Conservation (phyloP, 2,113 vertebrate genomes). For the Menura novaehollandiae region DNA sequence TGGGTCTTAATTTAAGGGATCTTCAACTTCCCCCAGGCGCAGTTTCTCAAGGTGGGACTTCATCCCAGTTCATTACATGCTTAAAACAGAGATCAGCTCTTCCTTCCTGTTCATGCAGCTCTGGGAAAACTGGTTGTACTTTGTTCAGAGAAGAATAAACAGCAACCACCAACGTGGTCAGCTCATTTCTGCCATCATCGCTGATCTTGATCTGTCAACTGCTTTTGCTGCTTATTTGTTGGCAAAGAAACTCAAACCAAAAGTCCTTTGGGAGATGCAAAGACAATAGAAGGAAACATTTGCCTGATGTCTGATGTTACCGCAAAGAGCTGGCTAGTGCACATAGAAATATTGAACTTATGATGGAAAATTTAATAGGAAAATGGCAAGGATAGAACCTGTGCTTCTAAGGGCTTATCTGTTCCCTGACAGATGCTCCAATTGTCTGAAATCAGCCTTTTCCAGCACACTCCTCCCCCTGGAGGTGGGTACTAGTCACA, state of each 20-base stretch:
- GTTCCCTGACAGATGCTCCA: background rate
- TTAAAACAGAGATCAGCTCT: background rate
- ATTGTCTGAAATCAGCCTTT: background rate
- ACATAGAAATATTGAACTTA: background rate
- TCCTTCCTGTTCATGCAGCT: background rate
- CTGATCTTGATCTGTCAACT: background rate
- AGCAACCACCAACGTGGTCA: background rate
- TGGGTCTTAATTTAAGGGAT: background rate
- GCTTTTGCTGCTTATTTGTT: conserved; percentile 1
- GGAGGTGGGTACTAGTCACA: background rate
- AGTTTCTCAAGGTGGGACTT: background rate
- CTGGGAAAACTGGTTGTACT: background rate
- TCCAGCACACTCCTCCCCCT: background rate
- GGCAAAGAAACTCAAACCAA: background rate
- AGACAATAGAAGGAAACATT: conserved; percentile 39
- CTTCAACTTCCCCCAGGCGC: background rate
- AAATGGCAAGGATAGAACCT: background rate
- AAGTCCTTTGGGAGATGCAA: background rate
- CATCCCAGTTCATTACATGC: background rate
- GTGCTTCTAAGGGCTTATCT: background rate
- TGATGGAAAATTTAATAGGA: background rate
- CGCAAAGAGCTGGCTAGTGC: background rate
- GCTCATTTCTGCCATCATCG: background rate
- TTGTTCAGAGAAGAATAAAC: background rate
- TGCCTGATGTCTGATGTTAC: conserved; percentile 32